Evolutionary conservation across 2,113 vertebrate species (phyloP), one percentile per base, ranked within the genome.

Genomic region (Vimba vimba): DNA sequence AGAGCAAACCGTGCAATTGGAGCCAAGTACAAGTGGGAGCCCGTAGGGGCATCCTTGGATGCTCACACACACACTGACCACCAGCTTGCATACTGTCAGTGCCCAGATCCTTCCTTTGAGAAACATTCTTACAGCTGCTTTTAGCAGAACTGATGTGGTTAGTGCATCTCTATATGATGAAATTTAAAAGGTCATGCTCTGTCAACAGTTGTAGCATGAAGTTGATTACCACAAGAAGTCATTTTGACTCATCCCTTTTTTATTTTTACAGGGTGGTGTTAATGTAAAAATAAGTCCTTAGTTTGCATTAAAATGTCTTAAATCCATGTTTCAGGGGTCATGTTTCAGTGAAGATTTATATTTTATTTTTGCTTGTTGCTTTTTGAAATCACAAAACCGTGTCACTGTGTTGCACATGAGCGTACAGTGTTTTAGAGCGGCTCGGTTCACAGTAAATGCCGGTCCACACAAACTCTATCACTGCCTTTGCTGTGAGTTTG

Each of bases 21-120:
- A 68, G 43, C 75, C 79, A 82, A 68, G 79, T 68, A 33, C 60
- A 66, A 82, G 79, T 19, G 17, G 4, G 25, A 68, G 62, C 79
- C 62, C 19, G 5, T 50, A 23, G 79, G 60, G 79, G 62, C 10
- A 19, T 52, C 62, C 45, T 68, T 82, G 79, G 25, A 82, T 82
- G 79, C 75, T 82, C n/a, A 52, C 79, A 81, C 79, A 81, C 79
- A 77, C 47, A 75, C 55, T 80, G 78, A 80, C 78, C 78, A 64
- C 78, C 23, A 27, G 57, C 59, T 47, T 12, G 4, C 9, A 23
- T n/a, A 75, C 36, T 62, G 33, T 64, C 78, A 64, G 43, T 80
- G 57, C 77, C 21, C 78, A 62, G 23, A n/a, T 19, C 59, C n/a
- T 57, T 62, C 78, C 55, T 39, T 59, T 60, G 30, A 25, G 13